Conservation (phyloP, 2,888 invertebrate genomes). For the Arge pagana region DNA sequence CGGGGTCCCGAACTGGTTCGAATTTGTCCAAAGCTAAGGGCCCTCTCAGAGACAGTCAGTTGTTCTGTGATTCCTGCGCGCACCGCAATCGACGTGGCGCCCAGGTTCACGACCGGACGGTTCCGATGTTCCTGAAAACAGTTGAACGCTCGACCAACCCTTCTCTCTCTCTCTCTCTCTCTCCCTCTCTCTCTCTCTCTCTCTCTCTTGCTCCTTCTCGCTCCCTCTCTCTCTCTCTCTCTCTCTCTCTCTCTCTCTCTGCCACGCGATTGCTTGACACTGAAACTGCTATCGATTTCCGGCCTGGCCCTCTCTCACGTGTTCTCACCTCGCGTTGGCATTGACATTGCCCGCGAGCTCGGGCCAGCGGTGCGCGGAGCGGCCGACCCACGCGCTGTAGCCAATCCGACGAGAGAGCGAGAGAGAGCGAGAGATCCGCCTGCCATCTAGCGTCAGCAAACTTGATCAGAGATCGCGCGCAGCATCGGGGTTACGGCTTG, state of each 20-base stretch:
- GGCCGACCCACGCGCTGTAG: conserved; percentile 21
- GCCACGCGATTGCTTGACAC: conserved; percentile 38
- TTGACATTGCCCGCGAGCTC: conserved; percentile 54
- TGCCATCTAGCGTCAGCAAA: conserved; percentile 46
- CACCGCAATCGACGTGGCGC: too few relatives aligned
- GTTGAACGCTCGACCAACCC: too few relatives aligned
- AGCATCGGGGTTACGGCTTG: conserved; percentile 35
- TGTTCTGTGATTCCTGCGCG: too few relatives aligned
- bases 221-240: background rate
- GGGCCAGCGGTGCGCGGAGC: conserved; percentile 14
- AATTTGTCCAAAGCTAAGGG: too few relatives aligned
- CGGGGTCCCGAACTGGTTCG: too few relatives aligned
- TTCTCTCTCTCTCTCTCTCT: too few relatives aligned
- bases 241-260: conserved; percentile 3
- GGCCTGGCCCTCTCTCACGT: conserved; percentile 47
- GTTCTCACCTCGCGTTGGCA: conserved; percentile 51
- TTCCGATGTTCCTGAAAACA: too few relatives aligned
- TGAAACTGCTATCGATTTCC: conserved; percentile 53
- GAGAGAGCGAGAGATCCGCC: conserved; percentile 26
- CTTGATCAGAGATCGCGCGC: conserved; percentile 32
- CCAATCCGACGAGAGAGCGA: conserved; percentile 19
- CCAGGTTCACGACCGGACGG: too few relatives aligned
- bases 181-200: too few relatives aligned
- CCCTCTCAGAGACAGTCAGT: too few relatives aligned
- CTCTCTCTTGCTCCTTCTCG: too few relatives aligned